Base-by-base conservation (phyloP, 2,113 vertebrate genomes). In the Arvicanthis niloticus region DNA sequence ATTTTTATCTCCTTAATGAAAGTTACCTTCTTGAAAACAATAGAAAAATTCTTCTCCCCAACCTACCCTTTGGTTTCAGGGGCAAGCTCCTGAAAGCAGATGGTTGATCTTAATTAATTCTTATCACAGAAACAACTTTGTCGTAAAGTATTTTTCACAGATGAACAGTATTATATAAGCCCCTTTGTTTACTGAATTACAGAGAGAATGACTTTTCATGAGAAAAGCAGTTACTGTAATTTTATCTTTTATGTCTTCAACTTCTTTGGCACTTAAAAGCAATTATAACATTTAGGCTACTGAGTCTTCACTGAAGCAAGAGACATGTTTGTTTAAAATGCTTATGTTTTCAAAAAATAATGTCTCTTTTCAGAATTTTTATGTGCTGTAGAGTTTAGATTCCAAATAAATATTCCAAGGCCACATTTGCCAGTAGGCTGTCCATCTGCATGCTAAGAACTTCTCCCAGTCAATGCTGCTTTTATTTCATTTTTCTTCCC, bases 61-160 rank as follows among this genome's bases (percentile, higher is more conserved):
- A 13, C n/a, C 56, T n/a, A 26, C 80, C 37, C 89, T 80, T 87
- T 76, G 37, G n/a, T 96, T 86, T 85, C 96, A 97, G 95, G 92
- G 62, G 96, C 96, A 95, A 92, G 60, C 70, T 96, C 5, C 97
- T 96, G 4, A 88, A 97, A 97, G 89, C 97, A 98, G 98, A 98
- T 98, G 96, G 95, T 96, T 97, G 94, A 87, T 98, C 97, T 98
- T 98, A 98, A 99, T 98, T 98, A 98, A 98, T 98, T 98, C 93
- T 98, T 98, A 97, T 98, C 95, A 94, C 90, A 98, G 93, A 98
- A 91, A 98, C 67, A 96, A 98, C 93, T 98, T 98, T 98, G 95
- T 97, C 93, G 93, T 96, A 95, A 98, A 97, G 76, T 96, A 93
- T 97, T 97, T 98, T 97, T 97, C 97, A 96, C 97, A 98, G 98